phyloP scores from a whole-genome alignment of 1,140 invertebrate genomes.

The Leptoteleia sp. region DNA sequence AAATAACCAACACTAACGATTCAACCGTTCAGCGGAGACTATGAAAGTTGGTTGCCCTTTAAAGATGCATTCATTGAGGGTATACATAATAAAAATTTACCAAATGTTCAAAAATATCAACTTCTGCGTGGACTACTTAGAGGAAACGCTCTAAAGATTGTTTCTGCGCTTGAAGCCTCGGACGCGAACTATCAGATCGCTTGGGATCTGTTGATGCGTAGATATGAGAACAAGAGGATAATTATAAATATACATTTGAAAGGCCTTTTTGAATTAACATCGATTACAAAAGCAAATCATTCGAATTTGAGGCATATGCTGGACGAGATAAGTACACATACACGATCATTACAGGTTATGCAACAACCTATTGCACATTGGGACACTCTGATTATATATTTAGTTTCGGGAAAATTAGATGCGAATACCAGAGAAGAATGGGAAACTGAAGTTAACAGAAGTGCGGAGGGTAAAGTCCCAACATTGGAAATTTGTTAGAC shows the following conservation, averaged over 20 bases:
- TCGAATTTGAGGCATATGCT: constrained; percentile 4
- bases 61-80: background rate
- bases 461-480: background rate
- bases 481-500: background rate
- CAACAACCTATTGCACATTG: constrained; percentile 5
- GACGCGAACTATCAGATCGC: constrained; percentile 7
- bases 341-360: constrained; percentile 10
- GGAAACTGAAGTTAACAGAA: background rate
- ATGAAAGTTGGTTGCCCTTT: constrained; percentile 31
- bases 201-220: constrained; percentile 20
- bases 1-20: too few species aligned
- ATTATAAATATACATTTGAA: constrained; percentile 31
- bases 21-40: too few species aligned
- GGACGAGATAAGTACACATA: constrained; percentile 1
- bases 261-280: constrained; percentile 7
- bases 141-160: constrained; percentile 9
- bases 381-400: constrained; percentile 21
- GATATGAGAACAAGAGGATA: constrained; percentile 12
- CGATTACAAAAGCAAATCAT: constrained; percentile 3
- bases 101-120: constrained; percentile 21
- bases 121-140: constrained; percentile 15
- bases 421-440: background rate
- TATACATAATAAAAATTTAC: constrained; percentile 5
- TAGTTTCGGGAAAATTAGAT: constrained; percentile 13
- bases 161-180: constrained; percentile 2